A percentile compares a stretch with the other conserved stretches of the same genome.
phyloP scores from a whole-genome alignment of 2,113 vertebrate species.

The Kryptolebias marmoratus region DNA sequence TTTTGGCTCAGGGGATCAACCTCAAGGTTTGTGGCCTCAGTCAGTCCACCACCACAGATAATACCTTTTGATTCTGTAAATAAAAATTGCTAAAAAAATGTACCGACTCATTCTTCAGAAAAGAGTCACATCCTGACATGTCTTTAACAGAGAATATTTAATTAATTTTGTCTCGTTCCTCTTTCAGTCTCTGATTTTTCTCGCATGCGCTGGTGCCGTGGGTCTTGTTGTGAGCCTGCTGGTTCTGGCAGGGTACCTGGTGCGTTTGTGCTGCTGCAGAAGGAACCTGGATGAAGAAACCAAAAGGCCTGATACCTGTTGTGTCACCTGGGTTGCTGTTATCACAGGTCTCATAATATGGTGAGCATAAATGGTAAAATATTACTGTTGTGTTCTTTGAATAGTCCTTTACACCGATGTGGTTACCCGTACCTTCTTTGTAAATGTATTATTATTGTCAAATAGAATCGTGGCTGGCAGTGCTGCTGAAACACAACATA shows the following conservation, averaged over 20 bases:
- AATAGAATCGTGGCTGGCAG: neutral
- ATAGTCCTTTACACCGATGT: too few species aligned
- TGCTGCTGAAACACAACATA: neutral
- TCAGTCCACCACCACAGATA: neutral
- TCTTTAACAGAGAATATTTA: constrained; percentile 5
- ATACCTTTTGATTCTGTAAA: neutral
- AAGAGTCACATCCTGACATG: neutral
- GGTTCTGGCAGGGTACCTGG: constrained; percentile 82
- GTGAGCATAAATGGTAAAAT: constrained; percentile 76
- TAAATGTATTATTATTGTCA: neutral
- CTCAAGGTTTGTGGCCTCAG: neutral
- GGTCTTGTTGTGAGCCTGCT: constrained; percentile 89
- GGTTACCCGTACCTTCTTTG: too few species aligned
- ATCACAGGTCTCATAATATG: constrained; percentile 89
- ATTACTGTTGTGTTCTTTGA: neutral
- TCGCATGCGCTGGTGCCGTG: constrained; percentile 83
- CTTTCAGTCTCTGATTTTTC: constrained; percentile 86
- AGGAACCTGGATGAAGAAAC: constrained; percentile 74
- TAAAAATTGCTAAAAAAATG: constrained; percentile 12
- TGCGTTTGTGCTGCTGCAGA: constrained; percentile 86
- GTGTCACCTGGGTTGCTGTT: constrained; percentile 88
- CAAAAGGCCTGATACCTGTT: constrained; percentile 85
- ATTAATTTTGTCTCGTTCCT: constrained; percentile 1
- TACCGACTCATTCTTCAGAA: neutral
- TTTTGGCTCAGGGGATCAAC: constrained; percentile 25